Conservation (phyloP, 2,797 vertebrate species). For the Scolopax rusticola region DNA sequence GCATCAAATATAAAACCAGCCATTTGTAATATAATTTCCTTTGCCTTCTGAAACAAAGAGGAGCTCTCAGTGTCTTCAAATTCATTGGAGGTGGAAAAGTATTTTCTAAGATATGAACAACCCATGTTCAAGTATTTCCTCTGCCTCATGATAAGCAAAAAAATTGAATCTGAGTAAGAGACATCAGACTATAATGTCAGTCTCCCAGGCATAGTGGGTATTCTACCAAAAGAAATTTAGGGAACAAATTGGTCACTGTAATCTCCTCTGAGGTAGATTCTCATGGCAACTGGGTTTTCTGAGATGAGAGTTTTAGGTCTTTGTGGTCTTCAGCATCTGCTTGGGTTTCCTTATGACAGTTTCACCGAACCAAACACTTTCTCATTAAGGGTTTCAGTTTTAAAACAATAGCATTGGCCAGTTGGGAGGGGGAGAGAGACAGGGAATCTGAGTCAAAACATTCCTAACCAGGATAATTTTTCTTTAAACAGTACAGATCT, state of each 20-base stretch:
- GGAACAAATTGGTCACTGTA: not conserved
- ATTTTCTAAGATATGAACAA: not conserved
- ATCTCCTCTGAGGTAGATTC: not conserved
- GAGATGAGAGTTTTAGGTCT: not conserved
- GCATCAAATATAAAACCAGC: not conserved
- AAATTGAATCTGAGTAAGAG: not conserved
- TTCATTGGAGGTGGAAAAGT: not conserved
- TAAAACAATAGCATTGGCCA: not conserved
- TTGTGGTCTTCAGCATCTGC: not conserved
- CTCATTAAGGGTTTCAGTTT: not conserved
- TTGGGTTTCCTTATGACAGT: not conserved
- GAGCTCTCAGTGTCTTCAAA: not conserved
- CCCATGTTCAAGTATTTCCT: not conserved
- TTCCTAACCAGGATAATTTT: not conserved
- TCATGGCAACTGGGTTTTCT: not conserved
- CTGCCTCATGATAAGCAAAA: not conserved
- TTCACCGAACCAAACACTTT: not conserved
- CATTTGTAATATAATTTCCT: not conserved
- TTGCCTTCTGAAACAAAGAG: not conserved
- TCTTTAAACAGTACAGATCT: not conserved
- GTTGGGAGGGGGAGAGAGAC: not conserved
- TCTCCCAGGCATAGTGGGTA: not conserved
- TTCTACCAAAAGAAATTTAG: not conserved
- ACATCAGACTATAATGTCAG: not conserved
- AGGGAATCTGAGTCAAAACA: conserved; percentile 32